Base-by-base conservation (phyloP, 1,140 invertebrate genomes). In the Diabrotica virgifera region DNA sequence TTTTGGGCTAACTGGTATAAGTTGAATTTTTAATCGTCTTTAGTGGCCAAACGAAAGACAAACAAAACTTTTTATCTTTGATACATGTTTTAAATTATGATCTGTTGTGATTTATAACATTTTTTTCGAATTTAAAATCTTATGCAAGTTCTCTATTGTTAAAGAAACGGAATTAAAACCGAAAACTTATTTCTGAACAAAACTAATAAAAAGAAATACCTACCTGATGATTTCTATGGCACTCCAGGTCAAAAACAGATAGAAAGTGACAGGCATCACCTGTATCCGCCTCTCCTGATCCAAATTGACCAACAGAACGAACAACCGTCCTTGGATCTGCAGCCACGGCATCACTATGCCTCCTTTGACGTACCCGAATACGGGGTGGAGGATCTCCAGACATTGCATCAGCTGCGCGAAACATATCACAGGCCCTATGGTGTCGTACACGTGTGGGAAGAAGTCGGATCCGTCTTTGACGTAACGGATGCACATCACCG, bases 361-460 rank as follows among this genome's bases (percentile, higher is more conserved):
- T 53, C 92, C 89, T 79, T 88, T 92, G 10, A 94, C 94, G 70
- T 95, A 94, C 2, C 93, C 92, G 73, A 96, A 89, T 5, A 96
- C 67, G 5, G 94, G 90, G 84, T 97, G 93, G 80, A 97, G 83
- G 0, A 97, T 87, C 83, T 98, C 95, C 64, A 97, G 74, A 71
- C 91, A 87, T 78, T 94, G 91, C 69, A 95, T 79, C 5, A 93
- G 72, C 72, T 96, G 93, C 55, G 91, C 82, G 71, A 94, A 90
- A 77, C 92, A 92, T 74, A 97, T 84, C 5, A 90, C 88, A 14
- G 84, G 82, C 0, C 94, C 93, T 8, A 96, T 89, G 60, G 86
- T 81, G 61, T 86, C 85, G 73, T 93, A 96, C 0, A 90, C 89
- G 55, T 84, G 85, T 35, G 82, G 79, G 67, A 94, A 89, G 6